A percentile compares a stretch with the other conserved stretches of the same genome.
phyloP scores from a whole-genome alignment of 2,113 vertebrate species.

The Thinocorus orbignyianus region DNA sequence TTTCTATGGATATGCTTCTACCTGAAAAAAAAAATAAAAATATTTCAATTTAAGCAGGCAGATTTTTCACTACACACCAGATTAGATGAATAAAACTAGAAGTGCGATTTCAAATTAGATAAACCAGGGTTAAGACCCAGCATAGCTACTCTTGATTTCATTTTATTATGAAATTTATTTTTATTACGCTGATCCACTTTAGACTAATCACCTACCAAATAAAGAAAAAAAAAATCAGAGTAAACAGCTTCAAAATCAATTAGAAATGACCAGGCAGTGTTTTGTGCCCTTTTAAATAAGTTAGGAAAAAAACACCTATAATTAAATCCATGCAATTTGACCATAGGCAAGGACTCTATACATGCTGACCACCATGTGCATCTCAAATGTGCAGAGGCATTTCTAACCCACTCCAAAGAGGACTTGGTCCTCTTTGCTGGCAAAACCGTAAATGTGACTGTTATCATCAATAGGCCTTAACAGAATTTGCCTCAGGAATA shows the following conservation, averaged over 20 bases:
- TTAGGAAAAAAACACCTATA: not conserved
- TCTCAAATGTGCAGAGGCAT: not conserved
- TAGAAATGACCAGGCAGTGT: not conserved
- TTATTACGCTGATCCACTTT: not conserved
- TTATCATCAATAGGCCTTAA: not conserved
- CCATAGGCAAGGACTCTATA: not conserved
- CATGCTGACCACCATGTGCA: not conserved
- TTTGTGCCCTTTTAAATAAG: not conserved
- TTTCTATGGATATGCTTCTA: not conserved
- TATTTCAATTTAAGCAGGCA: not conserved
- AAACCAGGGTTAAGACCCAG: not conserved
- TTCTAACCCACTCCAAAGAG: too few species aligned
- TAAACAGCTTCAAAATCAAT: not conserved
- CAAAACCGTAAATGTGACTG: not conserved
- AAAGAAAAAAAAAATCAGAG: not conserved
- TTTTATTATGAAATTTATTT: not conserved
- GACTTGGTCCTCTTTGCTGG: not conserved
- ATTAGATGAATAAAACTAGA: not conserved
- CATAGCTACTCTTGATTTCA: not conserved
- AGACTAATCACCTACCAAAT: not conserved
- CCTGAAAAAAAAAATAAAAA: not conserved
- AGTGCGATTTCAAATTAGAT: not conserved
- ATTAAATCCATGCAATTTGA: not conserved
- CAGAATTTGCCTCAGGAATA: not conserved
- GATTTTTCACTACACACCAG: not conserved